These are phyloP conservation scores for Felis chaus DNA, from an alignment of 2,113 vertebrate genomes.

Conservation along the genomic window DNA sequence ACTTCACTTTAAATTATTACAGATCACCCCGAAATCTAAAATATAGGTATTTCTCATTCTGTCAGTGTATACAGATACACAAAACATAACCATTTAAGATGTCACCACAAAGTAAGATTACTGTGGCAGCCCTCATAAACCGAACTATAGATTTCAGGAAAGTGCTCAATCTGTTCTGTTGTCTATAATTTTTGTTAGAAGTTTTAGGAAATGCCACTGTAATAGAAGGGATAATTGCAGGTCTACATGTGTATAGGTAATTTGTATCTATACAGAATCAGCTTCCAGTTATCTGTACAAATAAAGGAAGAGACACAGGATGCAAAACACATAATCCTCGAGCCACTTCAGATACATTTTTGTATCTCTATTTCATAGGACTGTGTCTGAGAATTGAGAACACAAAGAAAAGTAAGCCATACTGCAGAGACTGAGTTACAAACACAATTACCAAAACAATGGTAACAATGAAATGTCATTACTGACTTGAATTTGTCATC, in stretches of 20 bases:
- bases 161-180: constrained; percentile 38
- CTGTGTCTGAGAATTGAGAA: constrained; percentile 46
- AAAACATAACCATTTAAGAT: constrained; percentile 41
- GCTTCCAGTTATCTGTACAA: constrained; percentile 33
- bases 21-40: constrained; percentile 42
- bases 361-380: constrained; percentile 40
- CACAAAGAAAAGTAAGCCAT: constrained; percentile 25
- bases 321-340: constrained; percentile 6
- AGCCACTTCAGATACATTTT: constrained; percentile 26
- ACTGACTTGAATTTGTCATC: constrained; percentile 62
- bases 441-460: constrained; percentile 26
- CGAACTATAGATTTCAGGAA: constrained; percentile 39
- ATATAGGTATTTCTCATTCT: constrained; percentile 38
- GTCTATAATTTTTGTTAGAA: constrained; percentile 43
- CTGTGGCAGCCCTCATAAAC: neutral
- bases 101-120: constrained; percentile 46
- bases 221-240: neutral
- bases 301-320: constrained; percentile 23
- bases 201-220: neutral
- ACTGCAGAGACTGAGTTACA: neutral
- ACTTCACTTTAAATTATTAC: constrained; percentile 47
- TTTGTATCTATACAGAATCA: neutral
- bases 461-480: constrained; percentile 45
- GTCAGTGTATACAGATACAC: neutral
- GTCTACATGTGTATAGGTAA: neutral